Percentiles rank a stretch among this genome's conserved stretches.
Conservation (phyloP, 2,888 invertebrate species). For the Cenopis cana region DNA sequence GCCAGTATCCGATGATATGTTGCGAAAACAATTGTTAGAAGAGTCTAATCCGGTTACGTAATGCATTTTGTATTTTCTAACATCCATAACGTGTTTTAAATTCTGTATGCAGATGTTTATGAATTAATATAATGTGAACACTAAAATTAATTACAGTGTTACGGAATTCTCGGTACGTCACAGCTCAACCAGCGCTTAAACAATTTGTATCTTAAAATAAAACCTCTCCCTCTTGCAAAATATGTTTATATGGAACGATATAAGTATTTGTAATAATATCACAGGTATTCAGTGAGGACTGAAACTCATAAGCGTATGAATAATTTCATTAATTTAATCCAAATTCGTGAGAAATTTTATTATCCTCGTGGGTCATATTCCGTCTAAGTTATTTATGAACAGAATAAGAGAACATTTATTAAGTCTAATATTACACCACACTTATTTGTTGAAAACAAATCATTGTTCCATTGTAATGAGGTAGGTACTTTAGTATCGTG, state of each 20-base stretch:
- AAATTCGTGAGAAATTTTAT: too few species aligned
- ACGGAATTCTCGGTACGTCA: too few species aligned
- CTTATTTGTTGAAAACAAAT: neutral
- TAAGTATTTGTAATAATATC: neutral
- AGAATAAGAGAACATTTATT: neutral
- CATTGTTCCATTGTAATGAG: neutral
- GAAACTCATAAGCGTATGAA: neutral
- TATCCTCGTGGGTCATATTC: neutral
- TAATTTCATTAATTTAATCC: neutral
- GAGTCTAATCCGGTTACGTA: neutral
- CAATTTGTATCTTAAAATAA: too few species aligned
- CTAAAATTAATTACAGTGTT: too few species aligned
- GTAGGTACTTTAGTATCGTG: constrained; percentile 14
- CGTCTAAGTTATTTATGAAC: neutral
- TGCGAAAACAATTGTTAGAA: constrained; percentile 27
- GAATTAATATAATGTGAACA: too few species aligned
- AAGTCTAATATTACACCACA: neutral
- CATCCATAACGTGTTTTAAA: neutral
- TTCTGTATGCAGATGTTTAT: too few species aligned
- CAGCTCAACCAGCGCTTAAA: too few species aligned
- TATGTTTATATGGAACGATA: too few species aligned
- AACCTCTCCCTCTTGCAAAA: too few species aligned
- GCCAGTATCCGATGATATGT: constrained; percentile 50
- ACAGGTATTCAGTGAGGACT: too few species aligned
- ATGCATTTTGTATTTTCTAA: neutral